These are phyloP conservation scores for Leptopilina drosophilae DNA, from an alignment of 2,888 invertebrate species.

Conservation along the genomic window DNA sequence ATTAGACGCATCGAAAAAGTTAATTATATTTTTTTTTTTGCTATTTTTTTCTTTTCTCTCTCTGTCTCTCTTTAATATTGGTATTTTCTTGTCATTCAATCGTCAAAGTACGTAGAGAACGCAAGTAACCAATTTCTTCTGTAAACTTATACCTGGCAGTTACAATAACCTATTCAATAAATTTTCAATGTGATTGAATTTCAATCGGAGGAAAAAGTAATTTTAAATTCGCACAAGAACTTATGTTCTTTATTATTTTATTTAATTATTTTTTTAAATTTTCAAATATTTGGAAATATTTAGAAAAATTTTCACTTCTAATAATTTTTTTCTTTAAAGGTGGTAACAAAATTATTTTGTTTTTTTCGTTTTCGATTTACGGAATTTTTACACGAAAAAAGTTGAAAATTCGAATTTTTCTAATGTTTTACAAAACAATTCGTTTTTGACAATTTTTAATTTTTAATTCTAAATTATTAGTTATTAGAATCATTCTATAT, in stretches of 20 bases:
- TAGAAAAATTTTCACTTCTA: too few relatives aligned
- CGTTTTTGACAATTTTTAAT: too few relatives aligned
- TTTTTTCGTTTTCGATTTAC: too few relatives aligned
- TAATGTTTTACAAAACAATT: too few relatives aligned
- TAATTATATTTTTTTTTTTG: neutral
- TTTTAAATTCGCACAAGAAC: neutral
- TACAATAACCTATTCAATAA: constrained; percentile 1
- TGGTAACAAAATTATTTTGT: too few relatives aligned
- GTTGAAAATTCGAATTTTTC: too few relatives aligned
- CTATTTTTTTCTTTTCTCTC: neutral
- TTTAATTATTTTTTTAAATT: too few relatives aligned
- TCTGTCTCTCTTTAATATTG: neutral
- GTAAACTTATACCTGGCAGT: constrained; percentile 7
- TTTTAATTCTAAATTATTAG: too few relatives aligned
- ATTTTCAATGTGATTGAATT: constrained; percentile 22
- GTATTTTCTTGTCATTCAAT: neutral
- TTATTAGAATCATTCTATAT: too few relatives aligned
- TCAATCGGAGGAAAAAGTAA: neutral
- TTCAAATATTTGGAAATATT: too few relatives aligned
- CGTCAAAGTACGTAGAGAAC: neutral
- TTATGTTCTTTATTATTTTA: neutral
- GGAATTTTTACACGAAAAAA: too few relatives aligned
- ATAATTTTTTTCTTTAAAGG: too few relatives aligned
- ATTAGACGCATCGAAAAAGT: neutral
- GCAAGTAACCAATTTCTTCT: constrained; percentile 16